Base-by-base conservation (phyloP, 2,888 invertebrate genomes). In the Notocelia uddmanniana region DNA sequence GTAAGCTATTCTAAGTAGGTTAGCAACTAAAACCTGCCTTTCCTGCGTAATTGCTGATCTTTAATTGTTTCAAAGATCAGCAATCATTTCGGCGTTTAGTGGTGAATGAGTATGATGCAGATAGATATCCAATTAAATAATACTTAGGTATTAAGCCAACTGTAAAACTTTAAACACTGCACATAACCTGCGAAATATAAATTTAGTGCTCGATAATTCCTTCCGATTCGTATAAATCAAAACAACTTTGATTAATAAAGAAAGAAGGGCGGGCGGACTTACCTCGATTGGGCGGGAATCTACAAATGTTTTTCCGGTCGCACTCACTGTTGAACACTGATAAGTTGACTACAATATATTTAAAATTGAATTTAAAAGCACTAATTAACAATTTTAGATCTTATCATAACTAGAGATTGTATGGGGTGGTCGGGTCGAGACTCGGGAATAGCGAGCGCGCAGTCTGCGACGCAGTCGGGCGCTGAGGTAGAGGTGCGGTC, bases 261-360 rank as follows among this genome's bases (percentile, higher is more conserved):
- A 21, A n/a, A 48, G 1, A 45, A 66, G 63, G 68, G 72, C 73
- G 75, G 75, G 54, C 73, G 77, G 57, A 68, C 87, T 88, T 81
- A 91, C 91, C 87, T 89, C 34, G 34, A 31, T 60, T 80, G 77
- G 81, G 80, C 83, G 82, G 80, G 77, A 84, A 82, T 81, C 79
- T 80, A 79, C 75, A 76, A 75, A 77, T 79, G 78, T 80, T 78
- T 81, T 68, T 80, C 82, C 79, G 80, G 79, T 82, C 80, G 80
- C 85, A 89, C 87, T 82, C 90, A 90, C 90, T 86, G 81, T 81
- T 77, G 76, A 74, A 73, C 89, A 89, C 87, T 83, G 70, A 70
- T 15, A 45, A n/a, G 13, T 52, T 31, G 37, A 15, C 26, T 23
- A 10, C 9, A 19, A 71, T 75, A 78, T 78, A 73, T 68, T 78